Evolutionary conservation across 1,140 invertebrate species (phyloP).

Genomic region (Drosophila funebris): DNA sequence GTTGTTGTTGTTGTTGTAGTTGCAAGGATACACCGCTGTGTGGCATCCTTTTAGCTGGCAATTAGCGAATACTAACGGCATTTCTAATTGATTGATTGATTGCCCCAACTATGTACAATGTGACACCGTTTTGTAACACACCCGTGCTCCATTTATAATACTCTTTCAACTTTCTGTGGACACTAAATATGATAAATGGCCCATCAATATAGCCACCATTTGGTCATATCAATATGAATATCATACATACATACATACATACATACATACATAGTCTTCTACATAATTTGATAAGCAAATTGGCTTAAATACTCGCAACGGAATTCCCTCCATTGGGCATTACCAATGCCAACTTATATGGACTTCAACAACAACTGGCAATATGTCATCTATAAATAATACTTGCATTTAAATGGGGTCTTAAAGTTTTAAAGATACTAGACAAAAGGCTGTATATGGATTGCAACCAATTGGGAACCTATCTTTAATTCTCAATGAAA

Average conservation of each 20-base stretch:
- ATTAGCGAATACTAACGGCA: constrained; percentile 46
- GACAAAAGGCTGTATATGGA: too few species aligned
- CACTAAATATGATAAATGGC: constrained; percentile 28
- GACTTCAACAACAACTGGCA: constrained; percentile 2
- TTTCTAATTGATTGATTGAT: constrained; percentile 68
- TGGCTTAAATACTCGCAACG: neutral
- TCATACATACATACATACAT: too few species aligned
- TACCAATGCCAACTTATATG: neutral
- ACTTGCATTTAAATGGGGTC: neutral
- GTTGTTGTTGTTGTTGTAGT: neutral
- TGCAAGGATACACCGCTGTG: constrained; percentile 6
- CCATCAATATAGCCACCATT: constrained; percentile 48
- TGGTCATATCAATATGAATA: constrained; percentile 25
- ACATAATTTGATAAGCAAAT: constrained; percentile 67
- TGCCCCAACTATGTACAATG: constrained; percentile 2
- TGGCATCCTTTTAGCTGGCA: constrained; percentile 41
- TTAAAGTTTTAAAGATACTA: neutral
- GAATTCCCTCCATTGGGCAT: neutral
- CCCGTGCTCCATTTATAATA: neutral
- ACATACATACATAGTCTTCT: constrained; percentile 51
- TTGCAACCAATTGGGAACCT: too few species aligned
- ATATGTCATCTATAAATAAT: neutral
- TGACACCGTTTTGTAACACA: neutral
- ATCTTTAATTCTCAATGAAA: too few species aligned
- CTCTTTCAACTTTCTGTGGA: constrained; percentile 11